Base-by-base conservation (phyloP, 1,140 invertebrate genomes). In the Dryas iulia region DNA sequence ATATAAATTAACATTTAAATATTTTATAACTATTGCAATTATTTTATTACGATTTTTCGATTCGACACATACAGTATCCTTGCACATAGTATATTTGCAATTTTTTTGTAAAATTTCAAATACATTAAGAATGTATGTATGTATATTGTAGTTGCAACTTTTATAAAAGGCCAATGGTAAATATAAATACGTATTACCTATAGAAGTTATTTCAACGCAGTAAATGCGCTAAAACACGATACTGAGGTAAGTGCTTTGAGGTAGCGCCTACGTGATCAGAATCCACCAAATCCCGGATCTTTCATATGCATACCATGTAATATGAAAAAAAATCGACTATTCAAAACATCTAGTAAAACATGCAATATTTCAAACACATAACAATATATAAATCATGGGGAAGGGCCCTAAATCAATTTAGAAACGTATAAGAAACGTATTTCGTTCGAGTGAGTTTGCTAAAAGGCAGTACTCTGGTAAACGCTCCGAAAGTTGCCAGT, bases 401-500 rank as follows among this genome's bases (percentile, higher is more conserved):
- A 25, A 18, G 21, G 25, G 26, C 25, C 14, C 59, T 25, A 64
- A 64, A 71, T 63, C 62, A 66, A 61, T 70, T 59, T 69, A 64
- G 31, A 63, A 31, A 56, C 52, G 18, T 18, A 47, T 47, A 47
- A 47, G 28, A 66, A 70, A 57, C 53, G 54, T 63, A 58, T 64
- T 69, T 47, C 35, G 14, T 62, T 59, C 72, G 74, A 67, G 72
- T 31, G 61, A 64, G 67, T 57, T 69, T 31, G 67, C 60, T 60
- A 72, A 72, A 72, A 72, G 56, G 54, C 59, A 54, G 60, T 57
- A 57, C 60, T 72, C 59, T 71, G 78, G 83, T 85, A 84, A 85
- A 87, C 76, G 80, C 73, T 77, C 77, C 84, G 74, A 79, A 78
- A 81, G 78, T 79, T 74, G 79, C 57, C 35, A 23, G 33, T 69